Base-by-base conservation (phyloP, 2,113 vertebrate species). In the Hiodon tergisus region DNA sequence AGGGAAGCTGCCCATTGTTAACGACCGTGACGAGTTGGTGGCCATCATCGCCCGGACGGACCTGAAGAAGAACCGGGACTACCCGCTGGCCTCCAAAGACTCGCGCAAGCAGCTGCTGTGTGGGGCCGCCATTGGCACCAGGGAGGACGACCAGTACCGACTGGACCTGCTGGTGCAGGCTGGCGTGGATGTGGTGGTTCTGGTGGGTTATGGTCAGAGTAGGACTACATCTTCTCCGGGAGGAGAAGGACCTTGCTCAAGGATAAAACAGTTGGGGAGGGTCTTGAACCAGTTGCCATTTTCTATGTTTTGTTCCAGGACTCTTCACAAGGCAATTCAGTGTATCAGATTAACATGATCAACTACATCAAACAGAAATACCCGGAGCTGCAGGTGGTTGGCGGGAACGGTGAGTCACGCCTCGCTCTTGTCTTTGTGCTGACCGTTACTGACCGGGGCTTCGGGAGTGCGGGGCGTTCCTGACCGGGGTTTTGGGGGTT, bases 1-100 rank as follows among this genome's bases (percentile, higher is more conserved):
- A 97, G 95, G 95, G 53, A 97, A 97, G 79, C 91, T 97, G 71
- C 95, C 95, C 53, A 97, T 97, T 4, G 95, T 97, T 70, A 97
- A 97, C n/a, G 94, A 95, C 83, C 90, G 78, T 0, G 95, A 96
- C 0, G 94, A 97, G 82, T 87, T 97, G 47, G 91, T 97, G 55
- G 91, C 95, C 81, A 97, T 97, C 82, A 97, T 97, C 10, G 95
- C 95, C 4, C 89, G 95, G 72, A 97, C 95, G 0, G 95, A 97
- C 84, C 85, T 97, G 78, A 97, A 96, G 88, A 97, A 97, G 87
- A 97, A 96, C 89, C 87, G 95, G 55, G 95, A 96, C 81, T 96
- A 96, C 81, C 95, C 95, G 2, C 83, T 97, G 85, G 95, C 95
- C 73, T 97, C 95, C 76, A 97, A 97, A 79, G 95, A 97, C 81